Conservation (phyloP, 2,888 invertebrate species). For the Danaus chrysippus region DNA sequence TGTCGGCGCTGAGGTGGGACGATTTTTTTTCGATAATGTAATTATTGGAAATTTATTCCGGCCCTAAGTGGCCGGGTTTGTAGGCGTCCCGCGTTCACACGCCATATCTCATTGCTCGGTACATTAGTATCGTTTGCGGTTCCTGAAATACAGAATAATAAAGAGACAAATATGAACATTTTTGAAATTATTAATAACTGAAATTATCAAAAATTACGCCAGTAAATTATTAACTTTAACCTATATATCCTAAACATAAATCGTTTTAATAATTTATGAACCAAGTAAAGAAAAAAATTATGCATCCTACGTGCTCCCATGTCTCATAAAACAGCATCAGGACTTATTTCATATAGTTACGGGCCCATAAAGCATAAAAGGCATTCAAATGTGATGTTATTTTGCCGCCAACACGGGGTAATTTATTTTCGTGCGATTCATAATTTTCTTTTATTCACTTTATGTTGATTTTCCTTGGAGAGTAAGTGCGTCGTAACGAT, state of each 20-base stretch:
- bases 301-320: constrained; percentile 69
- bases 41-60: constrained; percentile 76
- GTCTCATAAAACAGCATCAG: constrained; percentile 69
- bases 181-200: background rate
- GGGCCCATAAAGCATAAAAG: constrained; percentile 77
- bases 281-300: constrained; percentile 62
- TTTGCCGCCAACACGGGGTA: constrained; percentile 78
- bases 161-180: background rate
- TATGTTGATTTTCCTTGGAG: constrained; percentile 78
- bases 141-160: background rate
- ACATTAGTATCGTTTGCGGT: constrained; percentile 19
- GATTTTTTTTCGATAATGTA: constrained; percentile 71
- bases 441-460: constrained; percentile 80
- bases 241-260: constrained; percentile 11
- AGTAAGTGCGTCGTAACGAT: constrained; percentile 74
- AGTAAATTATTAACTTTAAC: no score
- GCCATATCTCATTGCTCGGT: constrained; percentile 31
- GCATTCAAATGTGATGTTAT: constrained; percentile 80
- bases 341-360: constrained; percentile 77
- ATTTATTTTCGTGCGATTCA: constrained; percentile 78
- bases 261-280: constrained; percentile 21
- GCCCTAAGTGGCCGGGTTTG: constrained; percentile 47
- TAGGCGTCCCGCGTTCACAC: constrained; percentile 35
- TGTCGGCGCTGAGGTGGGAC: constrained; percentile 58
- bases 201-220: background rate